Evolutionary conservation across 2,113 vertebrate species (phyloP), one percentile per base, ranked within the genome.

Genomic region (Ictalurus furcatus): DNA sequence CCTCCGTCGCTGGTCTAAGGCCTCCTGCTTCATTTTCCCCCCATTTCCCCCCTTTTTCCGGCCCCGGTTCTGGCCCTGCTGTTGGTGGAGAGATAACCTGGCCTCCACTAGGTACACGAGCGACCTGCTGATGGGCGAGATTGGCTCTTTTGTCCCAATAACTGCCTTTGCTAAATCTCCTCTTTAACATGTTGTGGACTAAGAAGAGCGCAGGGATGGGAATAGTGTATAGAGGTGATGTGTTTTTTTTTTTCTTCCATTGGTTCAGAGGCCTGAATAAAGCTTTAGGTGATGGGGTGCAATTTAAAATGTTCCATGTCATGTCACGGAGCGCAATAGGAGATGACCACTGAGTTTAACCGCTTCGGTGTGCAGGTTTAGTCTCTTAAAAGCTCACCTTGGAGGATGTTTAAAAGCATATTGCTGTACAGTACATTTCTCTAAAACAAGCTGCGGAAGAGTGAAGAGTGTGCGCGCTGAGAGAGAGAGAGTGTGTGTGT

Each of bases 131-230:
- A 96, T 96, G 95, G 93, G 93, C 91, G 91, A 95, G 95, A 96
- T 96, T 95, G 95, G 92, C 90, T 94, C 94, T 90, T 94, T 96
- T 96, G 95, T 96, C 92, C 92, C 94, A 95, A 94, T 95, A 95
- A 94, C 95, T 93, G 93, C 92, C 93, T 96, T 94, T 11, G 94
- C 95, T 95, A 93, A 96, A 96, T 95, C 95, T 93, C 92, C 93
- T 94, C 95, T 96, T 95, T 95, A 94, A 93, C 90, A 90, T 92
- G 94, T 94, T 94, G 86, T 93, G 93, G 94, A 94, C 91, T 92
- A 88, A 92, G 91, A 90, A 92, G 91, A 90, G 89, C 90, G 48
- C 61, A 65, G 78, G 40, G 93, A 93, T 93, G 94, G 92, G 93
- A 94, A 91, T 40, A 87, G 91, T 90, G 91, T 92, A 92, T 93